Percentiles rank a stretch among this genome's conserved stretches.
Evolutionary conservation across 1,140 invertebrate species (phyloP).

Genomic region (Oedothorax gibbosus): DNA sequence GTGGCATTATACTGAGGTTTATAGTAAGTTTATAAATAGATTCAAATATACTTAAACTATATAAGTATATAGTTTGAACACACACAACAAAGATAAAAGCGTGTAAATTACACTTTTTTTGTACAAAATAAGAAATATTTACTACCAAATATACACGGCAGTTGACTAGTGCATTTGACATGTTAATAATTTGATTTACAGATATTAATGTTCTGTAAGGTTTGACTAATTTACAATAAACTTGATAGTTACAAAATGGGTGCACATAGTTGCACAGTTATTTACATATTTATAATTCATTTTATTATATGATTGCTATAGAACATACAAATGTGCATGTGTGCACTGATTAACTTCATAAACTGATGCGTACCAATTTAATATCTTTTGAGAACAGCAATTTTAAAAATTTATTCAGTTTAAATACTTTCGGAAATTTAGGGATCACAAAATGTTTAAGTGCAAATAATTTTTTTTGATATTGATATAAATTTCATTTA

Average conservation of each 20-base stretch:
- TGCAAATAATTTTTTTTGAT: too few relatives aligned
- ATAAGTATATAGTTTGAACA: slow-evolving; percentile 49
- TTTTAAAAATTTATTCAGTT: too few relatives aligned
- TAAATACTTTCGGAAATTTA: too few relatives aligned
- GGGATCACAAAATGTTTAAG: too few relatives aligned
- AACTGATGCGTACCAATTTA: too few relatives aligned
- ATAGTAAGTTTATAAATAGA: slow-evolving; percentile 44
- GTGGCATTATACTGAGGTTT: slow-evolving; percentile 45
- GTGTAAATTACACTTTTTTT: slow-evolving; percentile 33
- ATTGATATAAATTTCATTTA: too few relatives aligned
- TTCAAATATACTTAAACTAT: slow-evolving; percentile 48
- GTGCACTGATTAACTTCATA: background rate
- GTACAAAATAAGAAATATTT: slow-evolving; percentile 36
- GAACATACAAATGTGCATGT: background rate
- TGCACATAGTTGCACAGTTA: slow-evolving; percentile 1
- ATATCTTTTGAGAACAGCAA: too few relatives aligned
- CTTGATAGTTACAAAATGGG: slow-evolving; percentile 38
- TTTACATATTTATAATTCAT: slow-evolving; percentile 19
- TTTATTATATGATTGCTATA: too few relatives aligned
- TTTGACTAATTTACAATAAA: slow-evolving; percentile 51
- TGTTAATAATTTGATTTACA: slow-evolving; percentile 41
- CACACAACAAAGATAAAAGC: slow-evolving; percentile 50
- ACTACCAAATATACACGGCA: slow-evolving; percentile 40
- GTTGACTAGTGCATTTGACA: slow-evolving; percentile 56
- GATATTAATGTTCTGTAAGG: slow-evolving; percentile 52